phyloP scores from a whole-genome alignment of 2,797 vertebrate species.

The Tympanoctomys barrerae region DNA sequence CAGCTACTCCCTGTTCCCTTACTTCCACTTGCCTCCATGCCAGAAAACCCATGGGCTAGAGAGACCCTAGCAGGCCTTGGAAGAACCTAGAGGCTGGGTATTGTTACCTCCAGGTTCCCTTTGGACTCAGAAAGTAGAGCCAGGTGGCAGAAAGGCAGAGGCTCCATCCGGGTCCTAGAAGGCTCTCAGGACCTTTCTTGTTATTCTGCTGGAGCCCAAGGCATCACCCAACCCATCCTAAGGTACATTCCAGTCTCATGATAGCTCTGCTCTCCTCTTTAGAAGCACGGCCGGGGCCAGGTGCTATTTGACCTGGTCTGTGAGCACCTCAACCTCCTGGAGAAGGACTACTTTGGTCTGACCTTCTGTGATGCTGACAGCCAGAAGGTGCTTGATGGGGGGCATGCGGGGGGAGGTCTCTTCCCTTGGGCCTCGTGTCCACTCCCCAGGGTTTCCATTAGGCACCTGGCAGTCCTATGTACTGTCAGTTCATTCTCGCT shows the following conservation, averaged over 20 bases:
- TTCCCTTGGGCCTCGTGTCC: not conserved
- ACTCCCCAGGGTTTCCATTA: not conserved
- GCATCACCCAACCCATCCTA: not conserved
- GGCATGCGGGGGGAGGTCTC: not conserved
- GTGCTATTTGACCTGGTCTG: constrained; percentile 95
- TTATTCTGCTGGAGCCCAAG: not conserved
- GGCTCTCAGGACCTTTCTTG: not conserved
- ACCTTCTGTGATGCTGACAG: constrained; percentile 96
- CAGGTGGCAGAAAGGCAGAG: not conserved
- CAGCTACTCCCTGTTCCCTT: not conserved
- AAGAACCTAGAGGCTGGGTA: not conserved
- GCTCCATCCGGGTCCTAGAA: not conserved
- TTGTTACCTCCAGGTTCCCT: not conserved
- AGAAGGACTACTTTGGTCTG: constrained; percentile 98
- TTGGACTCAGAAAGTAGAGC: not conserved
- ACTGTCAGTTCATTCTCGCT: not conserved
- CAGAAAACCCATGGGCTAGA: not conserved
- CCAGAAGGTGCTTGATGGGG: constrained; percentile 93
- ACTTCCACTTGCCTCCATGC: not conserved
- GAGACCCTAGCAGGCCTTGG: not conserved
- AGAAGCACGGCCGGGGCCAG: constrained; percentile 98
- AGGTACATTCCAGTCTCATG: not conserved
- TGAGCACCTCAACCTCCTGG: constrained; percentile 97
- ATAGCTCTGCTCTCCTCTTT: constrained; percentile 60
- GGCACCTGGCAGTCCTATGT: not conserved